Evolutionary conservation across 1,140 invertebrate genomes (phyloP).

Genomic region (Pseudomyrmex pallidus): DNA sequence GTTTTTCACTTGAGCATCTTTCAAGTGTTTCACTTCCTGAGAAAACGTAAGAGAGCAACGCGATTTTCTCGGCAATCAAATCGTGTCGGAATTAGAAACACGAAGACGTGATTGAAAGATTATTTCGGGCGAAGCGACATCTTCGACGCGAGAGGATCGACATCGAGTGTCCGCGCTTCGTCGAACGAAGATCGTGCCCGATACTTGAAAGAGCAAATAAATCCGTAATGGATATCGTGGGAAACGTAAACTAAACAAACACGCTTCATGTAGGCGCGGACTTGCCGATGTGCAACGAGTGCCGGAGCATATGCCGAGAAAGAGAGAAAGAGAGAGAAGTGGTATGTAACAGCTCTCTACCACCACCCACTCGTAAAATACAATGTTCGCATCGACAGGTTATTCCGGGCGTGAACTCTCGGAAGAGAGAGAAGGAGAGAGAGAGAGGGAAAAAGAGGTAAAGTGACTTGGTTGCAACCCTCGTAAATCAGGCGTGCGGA

Average conservation of each 20-base stretch:
- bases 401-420: slow-evolving; percentile 18
- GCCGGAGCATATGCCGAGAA: slow-evolving; percentile 1
- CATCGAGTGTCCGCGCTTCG: neutral
- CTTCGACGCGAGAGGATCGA: neutral
- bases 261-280: slow-evolving; percentile 39
- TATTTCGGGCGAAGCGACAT: slow-evolving; percentile 2
- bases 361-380: slow-evolving; percentile 60
- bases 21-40: too few relatives aligned
- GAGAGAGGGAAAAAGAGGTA: too few relatives aligned
- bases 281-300: slow-evolving; percentile 9
- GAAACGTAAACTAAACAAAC: slow-evolving; percentile 60
- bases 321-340: slow-evolving; percentile 10
- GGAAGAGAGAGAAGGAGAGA: neutral
- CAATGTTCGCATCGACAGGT: slow-evolving; percentile 37
- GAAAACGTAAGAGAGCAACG: neutral
- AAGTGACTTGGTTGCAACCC: neutral
- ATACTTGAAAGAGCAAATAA: slow-evolving; percentile 64
- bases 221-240: slow-evolving; percentile 73
- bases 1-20: neutral
- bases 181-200: neutral
- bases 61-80: neutral
- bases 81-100: neutral
- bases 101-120: neutral
- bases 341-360: slow-evolving; percentile 30
- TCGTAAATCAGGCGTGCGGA: neutral